Evolutionary conservation across 2,888 invertebrate genomes (phyloP), one percentile per base, ranked within the genome.

Genomic region (Melipona bicolor): DNA sequence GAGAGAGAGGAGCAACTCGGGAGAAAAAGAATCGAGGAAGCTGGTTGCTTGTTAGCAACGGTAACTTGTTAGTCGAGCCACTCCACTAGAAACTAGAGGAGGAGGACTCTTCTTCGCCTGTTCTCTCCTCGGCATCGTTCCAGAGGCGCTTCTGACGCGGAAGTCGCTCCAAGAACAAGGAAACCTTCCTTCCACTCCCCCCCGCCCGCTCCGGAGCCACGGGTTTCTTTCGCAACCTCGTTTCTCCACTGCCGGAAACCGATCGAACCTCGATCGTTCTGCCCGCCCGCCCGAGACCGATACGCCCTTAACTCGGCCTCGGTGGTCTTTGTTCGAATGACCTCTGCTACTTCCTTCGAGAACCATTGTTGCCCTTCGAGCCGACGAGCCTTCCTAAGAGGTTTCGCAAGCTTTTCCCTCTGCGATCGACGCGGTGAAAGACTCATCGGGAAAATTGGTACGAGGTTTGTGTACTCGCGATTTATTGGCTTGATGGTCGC

Each of bases 1-100:
- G 73, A 74, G 43, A 27, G 24, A 68, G 19, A 19, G n/a, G 67
- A 62, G 59, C 50, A 36, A 61, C 15, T 43, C 50, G 62, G 74
- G 59, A 56, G 62, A 61, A 74, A 68, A 65, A 64, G 68, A 73
- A 65, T 50, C 62, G 77, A 76, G 83, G 80, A 75, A 87, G 80
- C 50, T 79, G 64, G 79, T 52, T 87, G 87, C 88, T 89, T 86
- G 88, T 89, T 89, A 90, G 87, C 77, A 78, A 24, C 36, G 65
- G 85, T 82, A 87, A 89, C 88, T 89, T 85, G 86, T 89, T 89
- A 89, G 79, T 77, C 81, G 83, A 82, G 87, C 81, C 80, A 88
- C 85, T 89, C 83, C 80, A 84, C 75, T 83, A 81, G 81, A 82
- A 87, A 87, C 87, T 87, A 85, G 80, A 78, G 56, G 69, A 79